phyloP scores from a whole-genome alignment of 1,140 invertebrate genomes.

The Drosophila busckii region DNA sequence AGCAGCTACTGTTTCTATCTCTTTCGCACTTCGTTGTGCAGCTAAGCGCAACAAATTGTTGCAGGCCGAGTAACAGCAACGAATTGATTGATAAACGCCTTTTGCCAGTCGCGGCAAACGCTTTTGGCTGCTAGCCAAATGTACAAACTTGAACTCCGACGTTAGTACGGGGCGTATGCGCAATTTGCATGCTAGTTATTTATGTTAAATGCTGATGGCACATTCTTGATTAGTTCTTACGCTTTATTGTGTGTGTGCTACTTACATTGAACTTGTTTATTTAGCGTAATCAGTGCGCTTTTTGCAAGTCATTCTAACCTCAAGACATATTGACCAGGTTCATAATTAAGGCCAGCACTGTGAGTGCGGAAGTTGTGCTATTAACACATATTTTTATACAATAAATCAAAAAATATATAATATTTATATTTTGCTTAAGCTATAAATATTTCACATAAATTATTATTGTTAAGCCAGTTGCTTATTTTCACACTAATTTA shows the following conservation, averaged over 20 bases:
- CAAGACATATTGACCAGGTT: slow-evolving; percentile 5
- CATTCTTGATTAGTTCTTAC: slow-evolving; percentile 17
- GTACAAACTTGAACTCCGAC: too few species aligned
- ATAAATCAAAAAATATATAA: neutral
- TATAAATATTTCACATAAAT: neutral
- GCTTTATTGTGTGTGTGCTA: slow-evolving; percentile 12
- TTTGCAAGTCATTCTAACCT: slow-evolving; percentile 28
- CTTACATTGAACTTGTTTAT: slow-evolving; percentile 64
- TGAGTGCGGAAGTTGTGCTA: neutral
- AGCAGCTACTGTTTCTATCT: neutral
- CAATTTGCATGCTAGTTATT: slow-evolving; percentile 55
- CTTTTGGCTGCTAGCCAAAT: slow-evolving; percentile 59
- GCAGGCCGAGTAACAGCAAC: slow-evolving; percentile 15
- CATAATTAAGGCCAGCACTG: slow-evolving; percentile 53
- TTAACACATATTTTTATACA: slow-evolving; percentile 1
- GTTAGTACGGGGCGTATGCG: slow-evolving; percentile 68
- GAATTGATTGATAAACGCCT: slow-evolving; percentile 67
- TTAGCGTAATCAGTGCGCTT: slow-evolving; percentile 5
- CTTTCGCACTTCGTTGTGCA: slow-evolving; percentile 6
- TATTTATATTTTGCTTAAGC: neutral
- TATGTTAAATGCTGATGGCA: slow-evolving; percentile 31
- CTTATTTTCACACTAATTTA: slow-evolving; percentile 1
- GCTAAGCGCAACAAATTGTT: slow-evolving; percentile 61
- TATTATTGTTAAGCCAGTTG: too few species aligned
- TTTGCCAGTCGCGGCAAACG: slow-evolving; percentile 41